Percentiles rank a stretch among this genome's conserved stretches.
Evolutionary conservation across 2,888 invertebrate species (phyloP).

Genomic region (Scelioninae gen. 2): DNA sequence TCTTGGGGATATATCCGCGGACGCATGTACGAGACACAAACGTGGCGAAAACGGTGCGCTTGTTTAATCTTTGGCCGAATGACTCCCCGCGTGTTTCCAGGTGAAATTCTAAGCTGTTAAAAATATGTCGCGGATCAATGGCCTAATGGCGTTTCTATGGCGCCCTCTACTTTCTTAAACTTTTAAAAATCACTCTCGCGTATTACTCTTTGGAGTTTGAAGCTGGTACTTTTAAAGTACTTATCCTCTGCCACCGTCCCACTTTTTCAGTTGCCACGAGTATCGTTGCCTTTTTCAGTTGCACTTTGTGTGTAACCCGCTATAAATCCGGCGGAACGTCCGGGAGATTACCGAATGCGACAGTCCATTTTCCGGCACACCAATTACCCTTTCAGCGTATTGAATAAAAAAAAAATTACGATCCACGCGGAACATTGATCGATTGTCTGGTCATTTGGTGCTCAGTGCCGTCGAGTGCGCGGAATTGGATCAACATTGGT

Average conservation of each 20-base stretch:
- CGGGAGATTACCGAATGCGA: background rate
- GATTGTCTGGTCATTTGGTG: too few relatives aligned
- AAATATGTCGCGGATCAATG: constrained; percentile 45
- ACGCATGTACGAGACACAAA: too few relatives aligned
- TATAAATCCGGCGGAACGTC: constrained; percentile 31
- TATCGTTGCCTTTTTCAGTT: constrained; percentile 27
- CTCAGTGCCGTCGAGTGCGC: too few relatives aligned
- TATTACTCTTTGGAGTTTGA: constrained; percentile 47
- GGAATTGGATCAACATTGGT: too few relatives aligned
- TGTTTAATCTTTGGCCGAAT: too few relatives aligned
- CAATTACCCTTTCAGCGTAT: background rate
- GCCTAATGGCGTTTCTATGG: constrained; percentile 31
- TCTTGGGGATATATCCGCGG: too few relatives aligned
- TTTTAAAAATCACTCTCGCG: constrained; percentile 51
- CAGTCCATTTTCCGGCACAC: background rate
- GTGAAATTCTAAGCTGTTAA: background rate
- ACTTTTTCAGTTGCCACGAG: constrained; percentile 46
- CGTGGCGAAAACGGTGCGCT: too few relatives aligned
- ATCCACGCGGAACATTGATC: too few relatives aligned
- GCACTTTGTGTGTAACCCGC: constrained; percentile 26
- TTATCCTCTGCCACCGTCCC: constrained; percentile 47
- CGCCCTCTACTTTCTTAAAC: constrained; percentile 32
- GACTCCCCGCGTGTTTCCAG: too few relatives aligned
- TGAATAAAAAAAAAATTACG: constrained; percentile 12
- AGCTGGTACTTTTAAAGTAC: constrained; percentile 51